Conservation (phyloP, 2,888 invertebrate genomes). For the Tortrix viridana region DNA sequence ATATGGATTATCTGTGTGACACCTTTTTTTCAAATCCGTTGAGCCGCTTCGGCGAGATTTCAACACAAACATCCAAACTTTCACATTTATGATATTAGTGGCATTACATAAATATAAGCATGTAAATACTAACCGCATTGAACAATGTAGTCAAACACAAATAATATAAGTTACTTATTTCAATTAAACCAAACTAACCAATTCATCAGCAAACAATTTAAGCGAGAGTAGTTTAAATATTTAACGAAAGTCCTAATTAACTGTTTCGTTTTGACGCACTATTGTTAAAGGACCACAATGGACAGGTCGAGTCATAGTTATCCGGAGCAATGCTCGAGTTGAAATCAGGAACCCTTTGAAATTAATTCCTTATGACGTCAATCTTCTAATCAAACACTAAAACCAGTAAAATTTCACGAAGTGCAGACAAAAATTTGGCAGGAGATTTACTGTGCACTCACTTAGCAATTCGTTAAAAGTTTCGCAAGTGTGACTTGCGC, state of each 20-base stretch:
- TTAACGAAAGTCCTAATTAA: conserved; percentile 28
- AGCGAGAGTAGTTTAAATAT: conserved; percentile 27
- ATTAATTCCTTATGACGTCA: conserved; percentile 29
- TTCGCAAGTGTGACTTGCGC: background rate
- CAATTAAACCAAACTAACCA: background rate
- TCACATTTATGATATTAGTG: no score
- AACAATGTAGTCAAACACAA: no score
- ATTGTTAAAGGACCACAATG: conserved; percentile 32
- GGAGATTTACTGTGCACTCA: background rate
- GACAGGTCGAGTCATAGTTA: conserved; percentile 18
- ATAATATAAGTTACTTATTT: background rate
- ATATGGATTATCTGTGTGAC: no score
- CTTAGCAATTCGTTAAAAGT: conserved; percentile 1
- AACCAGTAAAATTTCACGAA: background rate
- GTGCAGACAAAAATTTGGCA: background rate
- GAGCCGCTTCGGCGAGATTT: no score
- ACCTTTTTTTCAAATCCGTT: no score
- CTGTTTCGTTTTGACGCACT: conserved; percentile 29
- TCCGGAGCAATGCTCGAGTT: conserved; percentile 26
- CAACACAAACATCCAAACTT: no score
- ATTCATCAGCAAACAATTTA: conserved; percentile 20
- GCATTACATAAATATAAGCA: no score
- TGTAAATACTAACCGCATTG: no score
- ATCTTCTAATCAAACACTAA: background rate
- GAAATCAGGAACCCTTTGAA: conserved; percentile 26